Evolutionary conservation across 2,113 vertebrate species (phyloP).

Genomic region (Neopipo cinnamomea): DNA sequence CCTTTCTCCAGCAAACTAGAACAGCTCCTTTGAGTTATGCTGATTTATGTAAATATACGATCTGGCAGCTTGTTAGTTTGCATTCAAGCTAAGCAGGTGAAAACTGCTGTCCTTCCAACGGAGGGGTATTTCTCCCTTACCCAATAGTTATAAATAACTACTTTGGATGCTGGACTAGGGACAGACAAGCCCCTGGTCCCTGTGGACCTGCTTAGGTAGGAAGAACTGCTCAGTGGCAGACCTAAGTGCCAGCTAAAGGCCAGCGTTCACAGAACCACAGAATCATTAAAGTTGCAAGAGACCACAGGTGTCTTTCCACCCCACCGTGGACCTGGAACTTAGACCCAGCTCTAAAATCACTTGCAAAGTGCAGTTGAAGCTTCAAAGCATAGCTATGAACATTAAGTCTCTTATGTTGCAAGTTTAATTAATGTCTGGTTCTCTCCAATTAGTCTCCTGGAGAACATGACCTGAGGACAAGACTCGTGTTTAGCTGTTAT

Average conservation of each 20-base stretch:
- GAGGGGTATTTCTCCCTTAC: neutral
- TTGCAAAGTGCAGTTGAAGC: neutral
- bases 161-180: neutral
- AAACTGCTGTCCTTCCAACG: neutral
- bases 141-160: neutral
- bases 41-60: neutral
- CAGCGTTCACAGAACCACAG: neutral
- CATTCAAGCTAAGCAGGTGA: neutral
- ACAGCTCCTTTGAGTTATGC: neutral
- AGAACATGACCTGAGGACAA: neutral
- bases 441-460: neutral
- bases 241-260: neutral
- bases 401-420: neutral
- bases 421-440: neutral
- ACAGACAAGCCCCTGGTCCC: neutral
- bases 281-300: too few relatives aligned
- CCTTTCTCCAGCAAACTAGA: neutral
- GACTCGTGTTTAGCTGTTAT: neutral
- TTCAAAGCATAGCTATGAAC: neutral
- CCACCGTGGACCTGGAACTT: neutral
- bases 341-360: neutral
- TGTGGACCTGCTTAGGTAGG: neutral
- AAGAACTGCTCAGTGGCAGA: neutral
- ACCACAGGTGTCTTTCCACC: neutral
- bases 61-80: neutral